Conservation (phyloP, 2,113 vertebrate genomes). For the Xiphorhynchus elegans region DNA sequence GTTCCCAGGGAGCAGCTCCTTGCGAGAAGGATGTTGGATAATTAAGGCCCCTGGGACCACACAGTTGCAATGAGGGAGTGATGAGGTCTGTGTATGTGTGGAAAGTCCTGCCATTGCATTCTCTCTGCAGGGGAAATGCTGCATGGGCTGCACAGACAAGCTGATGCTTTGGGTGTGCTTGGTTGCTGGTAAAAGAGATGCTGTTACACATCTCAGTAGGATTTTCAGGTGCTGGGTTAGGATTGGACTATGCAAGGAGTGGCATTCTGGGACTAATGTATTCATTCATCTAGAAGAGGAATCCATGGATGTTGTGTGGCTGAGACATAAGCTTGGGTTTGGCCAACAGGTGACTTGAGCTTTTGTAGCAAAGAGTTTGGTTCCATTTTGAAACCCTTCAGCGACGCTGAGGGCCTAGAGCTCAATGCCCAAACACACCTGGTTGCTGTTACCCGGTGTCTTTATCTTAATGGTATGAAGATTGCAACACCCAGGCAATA, state of each 20-base stretch:
- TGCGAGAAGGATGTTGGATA: background rate
- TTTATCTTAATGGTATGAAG: background rate
- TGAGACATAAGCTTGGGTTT: background rate
- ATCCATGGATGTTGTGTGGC: background rate
- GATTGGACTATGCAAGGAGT: background rate
- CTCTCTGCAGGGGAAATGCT: background rate
- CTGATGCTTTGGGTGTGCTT: background rate
- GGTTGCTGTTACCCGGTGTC: background rate
- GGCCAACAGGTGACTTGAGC: background rate
- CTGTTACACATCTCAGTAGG: background rate
- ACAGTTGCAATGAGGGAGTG: background rate
- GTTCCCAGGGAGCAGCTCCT: background rate
- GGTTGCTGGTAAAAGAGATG: background rate
- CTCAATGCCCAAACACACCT: background rate
- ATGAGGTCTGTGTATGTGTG: background rate
- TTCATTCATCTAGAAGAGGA: background rate
- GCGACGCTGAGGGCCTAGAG: background rate
- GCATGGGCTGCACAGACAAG: background rate
- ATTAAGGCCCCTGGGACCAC: constrained; percentile 22
- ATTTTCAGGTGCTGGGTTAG: background rate
- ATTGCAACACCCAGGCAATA: background rate
- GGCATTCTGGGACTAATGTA: background rate
- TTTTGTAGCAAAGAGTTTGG: background rate
- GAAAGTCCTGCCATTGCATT: background rate
- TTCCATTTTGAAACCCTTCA: background rate